phyloP scores from a whole-genome alignment of 2,888 invertebrate genomes.

The Ochropacha duplaris region DNA sequence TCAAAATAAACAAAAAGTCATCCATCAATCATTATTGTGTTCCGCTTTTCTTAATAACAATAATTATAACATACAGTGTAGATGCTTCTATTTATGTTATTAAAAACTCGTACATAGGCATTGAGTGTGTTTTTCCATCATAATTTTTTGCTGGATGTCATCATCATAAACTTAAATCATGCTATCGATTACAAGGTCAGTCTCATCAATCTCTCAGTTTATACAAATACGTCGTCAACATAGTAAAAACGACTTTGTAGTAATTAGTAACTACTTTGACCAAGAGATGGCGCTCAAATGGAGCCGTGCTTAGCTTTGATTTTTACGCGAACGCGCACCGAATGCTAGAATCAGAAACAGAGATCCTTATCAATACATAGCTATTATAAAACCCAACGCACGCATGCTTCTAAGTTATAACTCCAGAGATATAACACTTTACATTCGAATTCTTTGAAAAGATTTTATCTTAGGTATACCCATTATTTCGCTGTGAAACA shows the following conservation, averaged over 20 bases:
- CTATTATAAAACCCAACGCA: no score
- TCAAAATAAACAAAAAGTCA: neutral
- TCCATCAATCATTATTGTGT: neutral
- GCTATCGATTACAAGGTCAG: neutral
- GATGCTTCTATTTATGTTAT: neutral
- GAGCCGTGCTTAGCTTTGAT: no score
- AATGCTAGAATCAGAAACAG: no score
- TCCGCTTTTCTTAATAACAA: neutral
- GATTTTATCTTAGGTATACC: no score
- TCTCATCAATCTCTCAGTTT: neutral
- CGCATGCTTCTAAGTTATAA: no score
- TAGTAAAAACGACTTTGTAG: neutral
- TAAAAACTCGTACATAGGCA: no score
- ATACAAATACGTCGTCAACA: neutral
- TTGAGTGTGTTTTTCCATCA: neutral
- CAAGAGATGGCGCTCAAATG: neutral
- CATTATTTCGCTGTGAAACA: no score
- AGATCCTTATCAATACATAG: no score
- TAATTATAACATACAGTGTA: neutral
- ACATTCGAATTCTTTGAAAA: no score
- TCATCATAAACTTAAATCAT: neutral
- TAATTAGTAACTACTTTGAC: neutral
- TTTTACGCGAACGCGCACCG: no score
- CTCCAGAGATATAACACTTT: no score
- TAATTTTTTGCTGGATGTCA: neutral